Conservation (phyloP, 2,888 invertebrate species). For the Lepidonotus clava region DNA sequence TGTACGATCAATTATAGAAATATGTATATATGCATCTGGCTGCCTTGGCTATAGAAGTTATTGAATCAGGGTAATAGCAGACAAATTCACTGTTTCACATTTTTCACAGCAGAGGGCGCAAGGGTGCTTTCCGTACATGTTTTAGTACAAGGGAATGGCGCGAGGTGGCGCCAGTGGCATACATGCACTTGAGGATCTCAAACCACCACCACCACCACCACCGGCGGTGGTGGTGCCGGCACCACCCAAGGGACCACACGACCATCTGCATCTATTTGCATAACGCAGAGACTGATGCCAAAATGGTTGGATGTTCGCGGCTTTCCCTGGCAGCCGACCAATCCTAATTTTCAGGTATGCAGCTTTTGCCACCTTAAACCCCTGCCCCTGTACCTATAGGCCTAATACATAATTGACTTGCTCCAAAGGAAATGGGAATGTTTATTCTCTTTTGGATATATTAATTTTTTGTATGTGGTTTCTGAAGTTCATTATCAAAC, state of each 20-base stretch:
- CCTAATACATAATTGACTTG: too few species aligned
- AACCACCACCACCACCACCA: not conserved
- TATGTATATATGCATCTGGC: too few species aligned
- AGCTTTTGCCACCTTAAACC: not conserved
- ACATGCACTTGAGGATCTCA: too few species aligned
- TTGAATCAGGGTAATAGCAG: not conserved
- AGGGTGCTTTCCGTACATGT: not conserved
- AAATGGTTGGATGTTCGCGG: not conserved
- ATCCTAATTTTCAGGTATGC: constrained; percentile 21
- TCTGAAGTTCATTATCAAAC: too few species aligned
- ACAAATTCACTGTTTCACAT: not conserved
- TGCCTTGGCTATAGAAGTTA: too few species aligned
- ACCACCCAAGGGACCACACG: not conserved
- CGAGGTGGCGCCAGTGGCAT: not conserved
- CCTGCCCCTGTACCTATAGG: too few species aligned
- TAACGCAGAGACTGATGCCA: not conserved
- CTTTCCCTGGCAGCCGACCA: not conserved
- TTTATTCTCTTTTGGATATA: too few species aligned
- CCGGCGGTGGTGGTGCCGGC: not conserved
- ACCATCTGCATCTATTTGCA: constrained; percentile 26
- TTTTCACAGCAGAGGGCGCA: not conserved
- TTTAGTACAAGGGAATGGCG: not conserved
- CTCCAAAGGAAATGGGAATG: too few species aligned
- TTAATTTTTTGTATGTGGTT: too few species aligned
- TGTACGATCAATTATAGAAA: too few species aligned